Conservation (phyloP, 2,797 vertebrate species). For the Poecilia picta region DNA sequence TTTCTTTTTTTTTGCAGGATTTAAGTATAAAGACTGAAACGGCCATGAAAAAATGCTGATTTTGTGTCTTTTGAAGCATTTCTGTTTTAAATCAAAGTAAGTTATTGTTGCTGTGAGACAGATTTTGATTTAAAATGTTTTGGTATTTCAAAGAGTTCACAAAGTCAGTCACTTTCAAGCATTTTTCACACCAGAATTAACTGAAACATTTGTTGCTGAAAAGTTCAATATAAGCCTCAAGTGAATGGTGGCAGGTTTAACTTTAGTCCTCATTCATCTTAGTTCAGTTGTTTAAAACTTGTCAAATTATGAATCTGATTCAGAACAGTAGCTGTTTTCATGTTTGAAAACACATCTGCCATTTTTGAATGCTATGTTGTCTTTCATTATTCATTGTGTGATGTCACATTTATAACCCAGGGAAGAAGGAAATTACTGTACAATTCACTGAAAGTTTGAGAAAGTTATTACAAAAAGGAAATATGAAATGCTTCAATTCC, state of each 20-base stretch:
- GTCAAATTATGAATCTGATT: neutral
- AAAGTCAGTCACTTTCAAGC: neutral
- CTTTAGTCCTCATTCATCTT: neutral
- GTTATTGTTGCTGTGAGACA: too few species aligned
- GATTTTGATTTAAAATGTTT: neutral
- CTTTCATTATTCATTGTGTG: neutral
- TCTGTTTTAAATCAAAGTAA: neutral
- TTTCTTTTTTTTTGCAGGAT: too few species aligned
- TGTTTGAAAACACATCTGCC: neutral
- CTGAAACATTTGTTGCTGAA: neutral
- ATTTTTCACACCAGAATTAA: neutral
- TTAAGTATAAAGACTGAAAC: neutral
- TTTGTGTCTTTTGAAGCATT: neutral
- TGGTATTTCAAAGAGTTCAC: neutral
- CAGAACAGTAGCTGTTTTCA: neutral
- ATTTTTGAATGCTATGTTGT: neutral
- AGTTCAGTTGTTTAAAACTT: neutral
- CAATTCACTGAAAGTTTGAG: neutral
- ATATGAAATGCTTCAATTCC: neutral
- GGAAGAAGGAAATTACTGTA: neutral
- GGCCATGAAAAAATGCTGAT: neutral
- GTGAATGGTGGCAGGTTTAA: neutral
- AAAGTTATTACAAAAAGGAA: neutral
- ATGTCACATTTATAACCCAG: neutral
- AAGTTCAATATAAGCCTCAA: neutral